These are phyloP conservation scores for Sphyrna mokarran DNA, from an alignment of 2,113 vertebrate genomes.

Conservation along the genomic window DNA sequence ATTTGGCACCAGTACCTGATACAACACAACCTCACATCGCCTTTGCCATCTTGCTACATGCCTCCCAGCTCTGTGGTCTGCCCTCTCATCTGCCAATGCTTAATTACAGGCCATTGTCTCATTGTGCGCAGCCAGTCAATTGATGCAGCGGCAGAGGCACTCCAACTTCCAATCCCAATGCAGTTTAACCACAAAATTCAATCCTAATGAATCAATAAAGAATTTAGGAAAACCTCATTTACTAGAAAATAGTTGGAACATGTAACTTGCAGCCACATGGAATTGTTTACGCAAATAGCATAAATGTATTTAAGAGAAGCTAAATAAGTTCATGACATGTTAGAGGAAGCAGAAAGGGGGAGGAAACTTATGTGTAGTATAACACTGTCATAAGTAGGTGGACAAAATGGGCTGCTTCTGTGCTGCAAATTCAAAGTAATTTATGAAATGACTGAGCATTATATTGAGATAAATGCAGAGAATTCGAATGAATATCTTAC, in stretches of 20 bases:
- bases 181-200: too few species aligned
- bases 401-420: not conserved
- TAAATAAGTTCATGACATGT: not conserved
- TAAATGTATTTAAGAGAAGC: not conserved
- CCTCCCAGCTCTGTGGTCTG: too few species aligned
- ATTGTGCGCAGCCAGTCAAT: too few species aligned
- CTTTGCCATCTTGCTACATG: too few species aligned
- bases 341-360: not conserved
- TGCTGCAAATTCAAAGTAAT: not conserved
- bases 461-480: not conserved
- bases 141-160: too few species aligned
- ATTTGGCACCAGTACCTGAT: too few species aligned
- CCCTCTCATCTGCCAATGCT: too few species aligned
- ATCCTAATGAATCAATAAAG: not conserved
- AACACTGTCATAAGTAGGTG: not conserved
- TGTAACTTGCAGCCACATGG: not conserved
- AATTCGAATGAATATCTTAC: not conserved
- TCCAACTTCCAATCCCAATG: too few species aligned
- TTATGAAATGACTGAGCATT: not conserved
- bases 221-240: not conserved
- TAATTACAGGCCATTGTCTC: too few species aligned
- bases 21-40: too few species aligned
- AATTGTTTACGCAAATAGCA: not conserved
- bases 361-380: not conserved
- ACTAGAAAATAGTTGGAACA: not conserved